A percentile compares a stretch with the other conserved stretches of the same genome.
Evolutionary conservation across 2,888 invertebrate genomes (phyloP).

Genomic region (Mimas tiliae): DNA sequence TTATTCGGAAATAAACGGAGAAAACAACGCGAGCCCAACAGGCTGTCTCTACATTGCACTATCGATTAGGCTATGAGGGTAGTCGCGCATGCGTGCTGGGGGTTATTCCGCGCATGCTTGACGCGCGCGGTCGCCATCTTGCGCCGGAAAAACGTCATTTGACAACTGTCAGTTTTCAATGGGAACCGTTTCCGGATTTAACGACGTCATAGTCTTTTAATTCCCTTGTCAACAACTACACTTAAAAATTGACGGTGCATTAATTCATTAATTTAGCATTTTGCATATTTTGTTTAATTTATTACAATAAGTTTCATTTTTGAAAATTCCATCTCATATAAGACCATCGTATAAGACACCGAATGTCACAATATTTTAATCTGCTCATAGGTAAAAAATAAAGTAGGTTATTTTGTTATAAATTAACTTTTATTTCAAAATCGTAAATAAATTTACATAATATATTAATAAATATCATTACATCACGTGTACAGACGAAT

Average conservation of each 20-base stretch:
- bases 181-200: conserved; percentile 42
- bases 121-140: conserved; percentile 46
- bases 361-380: too few species aligned
- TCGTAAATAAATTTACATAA: conserved; percentile 85
- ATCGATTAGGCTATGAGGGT: conserved; percentile 67
- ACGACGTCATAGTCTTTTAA: conserved; percentile 34
- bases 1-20: conserved; percentile 54
- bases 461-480: conserved; percentile 82
- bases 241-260: neutral
- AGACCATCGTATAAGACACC: too few species aligned
- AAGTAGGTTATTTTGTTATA: conserved; percentile 63
- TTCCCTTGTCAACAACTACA: conserved; percentile 17
- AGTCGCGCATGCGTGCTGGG: conserved; percentile 62
- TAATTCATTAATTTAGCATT: neutral
- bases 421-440: conserved; percentile 83
- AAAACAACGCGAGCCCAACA: conserved; percentile 70
- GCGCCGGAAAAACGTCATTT: conserved; percentile 73
- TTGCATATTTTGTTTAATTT: neutral
- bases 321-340: too few species aligned
- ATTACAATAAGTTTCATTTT: neutral
- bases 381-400: conserved; percentile 19
- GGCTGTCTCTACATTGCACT: conserved; percentile 77
- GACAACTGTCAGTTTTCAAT: conserved; percentile 61
- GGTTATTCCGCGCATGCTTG: conserved; percentile 43
- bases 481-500: conserved; percentile 77